phyloP scores from a whole-genome alignment of 2,888 invertebrate genomes.

The Rotaria sp. region DNA sequence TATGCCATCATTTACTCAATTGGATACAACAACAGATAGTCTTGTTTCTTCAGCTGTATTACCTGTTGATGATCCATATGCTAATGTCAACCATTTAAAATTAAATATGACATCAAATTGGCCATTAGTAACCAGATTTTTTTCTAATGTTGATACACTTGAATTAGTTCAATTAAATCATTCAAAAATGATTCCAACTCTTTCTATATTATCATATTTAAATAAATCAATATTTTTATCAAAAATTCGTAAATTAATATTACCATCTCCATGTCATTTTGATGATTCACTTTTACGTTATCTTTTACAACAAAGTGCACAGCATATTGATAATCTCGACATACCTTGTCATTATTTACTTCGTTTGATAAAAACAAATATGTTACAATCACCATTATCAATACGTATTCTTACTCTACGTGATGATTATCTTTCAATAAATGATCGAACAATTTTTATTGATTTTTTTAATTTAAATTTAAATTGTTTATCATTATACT shows the following conservation, averaged over 20 bases:
- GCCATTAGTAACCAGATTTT: neutral
- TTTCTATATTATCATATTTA: neutral
- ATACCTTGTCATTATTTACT: neutral
- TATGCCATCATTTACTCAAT: neutral
- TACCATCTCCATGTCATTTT: neutral
- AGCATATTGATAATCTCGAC: neutral
- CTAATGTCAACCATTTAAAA: neutral
- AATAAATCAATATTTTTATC: neutral
- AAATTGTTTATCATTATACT: neutral
- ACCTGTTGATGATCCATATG: neutral
- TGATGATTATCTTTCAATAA: neutral
- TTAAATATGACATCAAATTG: neutral
- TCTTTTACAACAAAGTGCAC: constrained; percentile 10
- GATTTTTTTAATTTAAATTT: neutral
- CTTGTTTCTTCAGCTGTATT: neutral
- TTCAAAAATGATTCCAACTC: neutral
- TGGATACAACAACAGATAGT: neutral
- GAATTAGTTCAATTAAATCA: neutral
- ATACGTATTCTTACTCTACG: neutral
- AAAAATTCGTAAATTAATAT: neutral
- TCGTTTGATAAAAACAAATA: neutral
- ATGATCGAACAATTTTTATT: neutral
- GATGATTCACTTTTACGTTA: neutral
- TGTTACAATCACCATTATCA: neutral
- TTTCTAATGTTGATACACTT: neutral